Conservation (phyloP, 2,888 invertebrate genomes). For the Agrilus biguttatus region DNA sequence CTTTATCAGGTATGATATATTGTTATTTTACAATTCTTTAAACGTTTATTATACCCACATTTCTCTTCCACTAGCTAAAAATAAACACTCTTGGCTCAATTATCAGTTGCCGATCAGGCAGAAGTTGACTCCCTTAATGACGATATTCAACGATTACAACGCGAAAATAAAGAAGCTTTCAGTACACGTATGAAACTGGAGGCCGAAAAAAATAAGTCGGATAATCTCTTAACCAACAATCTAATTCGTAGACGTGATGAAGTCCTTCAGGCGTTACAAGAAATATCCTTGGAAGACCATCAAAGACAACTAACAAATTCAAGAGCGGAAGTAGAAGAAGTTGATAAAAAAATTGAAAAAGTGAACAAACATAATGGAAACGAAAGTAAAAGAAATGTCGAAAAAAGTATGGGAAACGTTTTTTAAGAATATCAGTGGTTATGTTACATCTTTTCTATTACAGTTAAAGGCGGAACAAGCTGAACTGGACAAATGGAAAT, state of each 20-base stretch:
- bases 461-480: slow-evolving; percentile 56
- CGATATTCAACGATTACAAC: slow-evolving; percentile 80
- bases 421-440: background rate
- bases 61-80: slow-evolving; percentile 1
- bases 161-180: slow-evolving; percentile 92
- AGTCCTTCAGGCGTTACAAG: slow-evolving; percentile 79
- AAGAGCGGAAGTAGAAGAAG: slow-evolving; percentile 61
- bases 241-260: slow-evolving; percentile 71
- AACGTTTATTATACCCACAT: background rate
- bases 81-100: slow-evolving; percentile 51
- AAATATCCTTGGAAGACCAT: slow-evolving; percentile 88
- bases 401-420: slow-evolving; percentile 34
- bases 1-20: slow-evolving; percentile 75
- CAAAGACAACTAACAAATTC: slow-evolving; percentile 77
- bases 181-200: slow-evolving; percentile 90
- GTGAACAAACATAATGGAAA: slow-evolving; percentile 69
- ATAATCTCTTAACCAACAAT: slow-evolving; percentile 92
- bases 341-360: slow-evolving; percentile 67
- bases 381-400: slow-evolving; percentile 53
- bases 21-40: background rate
- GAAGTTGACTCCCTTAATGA: slow-evolving; percentile 92
- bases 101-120: slow-evolving; percentile 82
- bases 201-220: slow-evolving; percentile 92
- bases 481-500: slow-evolving; percentile 74
- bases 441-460: slow-evolving; percentile 3